A percentile compares a stretch with the other conserved stretches of the same genome.
These are phyloP conservation scores for Tholera decimalis DNA, from an alignment of 2,888 invertebrate species.

Conservation along the genomic window DNA sequence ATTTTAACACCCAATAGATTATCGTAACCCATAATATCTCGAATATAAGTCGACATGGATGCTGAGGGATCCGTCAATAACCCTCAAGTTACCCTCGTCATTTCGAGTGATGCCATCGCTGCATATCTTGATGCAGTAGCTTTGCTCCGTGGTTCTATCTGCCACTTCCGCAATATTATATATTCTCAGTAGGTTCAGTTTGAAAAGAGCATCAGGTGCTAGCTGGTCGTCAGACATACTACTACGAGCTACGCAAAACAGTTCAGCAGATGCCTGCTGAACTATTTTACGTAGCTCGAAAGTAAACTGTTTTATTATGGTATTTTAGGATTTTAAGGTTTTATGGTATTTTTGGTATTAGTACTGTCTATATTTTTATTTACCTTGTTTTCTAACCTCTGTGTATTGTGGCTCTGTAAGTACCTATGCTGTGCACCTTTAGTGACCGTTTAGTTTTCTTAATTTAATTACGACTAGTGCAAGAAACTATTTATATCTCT, in stretches of 20 bases:
- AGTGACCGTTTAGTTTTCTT: not conserved
- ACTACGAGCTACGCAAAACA: too few species aligned
- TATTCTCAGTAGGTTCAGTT: too few species aligned
- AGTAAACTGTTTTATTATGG: too few species aligned
- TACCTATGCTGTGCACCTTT: not conserved
- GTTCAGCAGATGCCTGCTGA: too few species aligned
- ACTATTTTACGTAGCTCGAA: too few species aligned
- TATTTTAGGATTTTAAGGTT: too few species aligned
- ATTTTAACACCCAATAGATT: constrained; percentile 50
- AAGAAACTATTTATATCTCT: too few species aligned
- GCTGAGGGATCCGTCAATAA: constrained; percentile 55
- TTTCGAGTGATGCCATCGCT: constrained; percentile 46
- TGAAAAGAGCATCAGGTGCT: too few species aligned
- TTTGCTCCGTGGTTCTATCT: not conserved
- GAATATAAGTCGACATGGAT: constrained; percentile 50
- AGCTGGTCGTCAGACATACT: too few species aligned
- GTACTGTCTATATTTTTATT: not conserved
- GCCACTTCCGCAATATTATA: not conserved
- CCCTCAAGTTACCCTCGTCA: constrained; percentile 61
- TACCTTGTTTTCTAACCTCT: not conserved
- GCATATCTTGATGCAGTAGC: constrained; percentile 55
- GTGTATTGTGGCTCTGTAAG: not conserved
- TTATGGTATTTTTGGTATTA: too few species aligned
- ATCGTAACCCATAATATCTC: constrained; percentile 51
- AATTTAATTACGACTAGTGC: too few species aligned